These are phyloP conservation scores for Rhingia campestris DNA, from an alignment of 2,888 invertebrate genomes.

Conservation along the genomic window DNA sequence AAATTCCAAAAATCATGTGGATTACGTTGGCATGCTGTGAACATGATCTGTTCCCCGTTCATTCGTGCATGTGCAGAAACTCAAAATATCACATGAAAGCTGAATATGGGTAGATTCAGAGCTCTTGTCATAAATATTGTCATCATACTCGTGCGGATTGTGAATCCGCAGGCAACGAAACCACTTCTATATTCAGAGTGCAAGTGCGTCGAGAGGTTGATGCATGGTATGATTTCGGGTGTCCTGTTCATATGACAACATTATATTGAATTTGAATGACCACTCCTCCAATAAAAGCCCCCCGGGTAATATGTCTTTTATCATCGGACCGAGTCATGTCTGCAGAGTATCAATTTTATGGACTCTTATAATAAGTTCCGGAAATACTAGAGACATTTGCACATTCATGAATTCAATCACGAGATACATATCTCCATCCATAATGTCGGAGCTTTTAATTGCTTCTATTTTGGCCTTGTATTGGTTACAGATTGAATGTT, in stretches of 20 bases:
- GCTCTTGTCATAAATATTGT: conserved; percentile 28
- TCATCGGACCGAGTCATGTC: conserved; percentile 5
- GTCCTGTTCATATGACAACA: conserved; percentile 34
- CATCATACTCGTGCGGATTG: conserved; percentile 16
- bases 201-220: not conserved
- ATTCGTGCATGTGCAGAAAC: conserved; percentile 16
- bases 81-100: not conserved
- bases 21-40: conserved; percentile 55
- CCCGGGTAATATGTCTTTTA: not conserved
- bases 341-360: conserved; percentile 51
- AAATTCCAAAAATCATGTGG: conserved; percentile 54
- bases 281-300: not conserved
- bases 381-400: conserved; percentile 30
- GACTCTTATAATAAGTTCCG: conserved; percentile 49
- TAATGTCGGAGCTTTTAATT: conserved; percentile 38
- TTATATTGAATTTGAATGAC: conserved; percentile 44
- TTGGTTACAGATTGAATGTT: conserved; percentile 34
- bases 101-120: not conserved
- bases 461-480: conserved; percentile 7
- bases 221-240: not conserved
- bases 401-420: not conserved
- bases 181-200: not conserved
- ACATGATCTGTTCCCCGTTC: conserved; percentile 50
- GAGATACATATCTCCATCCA: not conserved
- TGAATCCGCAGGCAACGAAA: conserved; percentile 18